These are phyloP conservation scores for Proteles cristata DNA, from an alignment of 2,113 vertebrate species.

Conservation along the genomic window DNA sequence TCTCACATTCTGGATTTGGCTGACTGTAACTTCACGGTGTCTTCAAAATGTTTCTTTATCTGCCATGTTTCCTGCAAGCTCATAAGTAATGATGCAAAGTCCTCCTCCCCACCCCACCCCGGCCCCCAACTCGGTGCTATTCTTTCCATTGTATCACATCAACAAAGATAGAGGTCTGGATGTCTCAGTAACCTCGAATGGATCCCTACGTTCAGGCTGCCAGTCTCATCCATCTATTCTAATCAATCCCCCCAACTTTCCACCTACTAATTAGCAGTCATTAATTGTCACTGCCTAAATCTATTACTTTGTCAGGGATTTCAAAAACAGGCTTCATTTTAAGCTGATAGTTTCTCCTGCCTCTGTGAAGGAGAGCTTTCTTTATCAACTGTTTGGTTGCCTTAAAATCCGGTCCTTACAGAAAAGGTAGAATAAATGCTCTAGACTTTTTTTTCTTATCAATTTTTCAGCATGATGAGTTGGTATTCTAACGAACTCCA, in stretches of 20 bases:
- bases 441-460: not conserved
- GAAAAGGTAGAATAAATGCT: not conserved
- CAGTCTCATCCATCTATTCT: rapidly evolving
- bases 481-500: not conserved
- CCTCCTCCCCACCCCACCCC: too few species aligned
- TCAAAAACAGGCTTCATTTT: not conserved
- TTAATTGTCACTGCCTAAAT: not conserved
- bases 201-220: not conserved
- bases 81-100: not conserved
- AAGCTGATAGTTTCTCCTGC: not conserved
- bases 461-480: not conserved
- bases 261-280: not conserved
- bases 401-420: not conserved
- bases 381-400: not conserved
- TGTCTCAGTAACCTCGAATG: not conserved
- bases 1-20: not conserved
- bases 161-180: not conserved
- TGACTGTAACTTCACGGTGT: not conserved
- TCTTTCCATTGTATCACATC: not conserved
- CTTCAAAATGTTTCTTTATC: not conserved
- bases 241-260: not conserved
- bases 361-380: not conserved
- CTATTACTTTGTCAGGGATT: not conserved
- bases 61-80: not conserved
- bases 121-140: not conserved